A percentile compares a stretch with the other conserved stretches of the same genome.
Conservation (phyloP, 1,140 invertebrate genomes). For the Chlorops oryzae region DNA sequence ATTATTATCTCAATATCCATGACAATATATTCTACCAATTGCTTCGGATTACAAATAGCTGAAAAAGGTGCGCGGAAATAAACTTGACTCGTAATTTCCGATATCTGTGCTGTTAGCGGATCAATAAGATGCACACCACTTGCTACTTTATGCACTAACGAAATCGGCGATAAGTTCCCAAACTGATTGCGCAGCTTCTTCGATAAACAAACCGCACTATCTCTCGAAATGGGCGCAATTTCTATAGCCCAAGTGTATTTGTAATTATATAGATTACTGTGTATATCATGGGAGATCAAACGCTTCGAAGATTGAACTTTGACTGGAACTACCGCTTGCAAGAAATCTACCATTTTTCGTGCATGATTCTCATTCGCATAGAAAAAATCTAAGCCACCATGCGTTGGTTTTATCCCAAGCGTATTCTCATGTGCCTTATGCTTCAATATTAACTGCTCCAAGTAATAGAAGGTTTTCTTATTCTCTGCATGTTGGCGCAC, state of each 20-base stretch:
- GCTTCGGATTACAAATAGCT: constrained; percentile 82
- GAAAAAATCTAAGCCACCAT: constrained; percentile 96
- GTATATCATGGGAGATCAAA: constrained; percentile 94
- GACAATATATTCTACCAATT: constrained; percentile 87
- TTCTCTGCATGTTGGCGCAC: constrained; percentile 82
- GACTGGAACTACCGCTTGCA: constrained; percentile 78
- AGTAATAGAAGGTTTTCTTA: constrained; percentile 97
- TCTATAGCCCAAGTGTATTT: constrained; percentile 92
- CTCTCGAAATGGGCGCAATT: constrained; percentile 94
- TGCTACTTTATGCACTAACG: constrained; percentile 83
- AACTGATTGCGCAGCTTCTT: constrained; percentile 80
- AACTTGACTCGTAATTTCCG: constrained; percentile 71
- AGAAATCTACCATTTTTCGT: constrained; percentile 92
- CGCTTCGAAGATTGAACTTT: constrained; percentile 87
- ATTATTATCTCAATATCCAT: constrained; percentile 88
- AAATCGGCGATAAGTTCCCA: constrained; percentile 88
- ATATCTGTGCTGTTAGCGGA: constrained; percentile 83
- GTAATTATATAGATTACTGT: constrained; percentile 96
- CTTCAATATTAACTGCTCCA: constrained; percentile 96
- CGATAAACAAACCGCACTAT: constrained; percentile 90
- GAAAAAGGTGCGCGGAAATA: constrained; percentile 87
- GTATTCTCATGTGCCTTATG: constrained; percentile 89
- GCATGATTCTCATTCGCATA: constrained; percentile 86
- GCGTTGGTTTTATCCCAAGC: constrained; percentile 86
- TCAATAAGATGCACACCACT: constrained; percentile 90